phyloP scores from a whole-genome alignment of 2,888 invertebrate genomes.

The Acrobasis suavella region DNA sequence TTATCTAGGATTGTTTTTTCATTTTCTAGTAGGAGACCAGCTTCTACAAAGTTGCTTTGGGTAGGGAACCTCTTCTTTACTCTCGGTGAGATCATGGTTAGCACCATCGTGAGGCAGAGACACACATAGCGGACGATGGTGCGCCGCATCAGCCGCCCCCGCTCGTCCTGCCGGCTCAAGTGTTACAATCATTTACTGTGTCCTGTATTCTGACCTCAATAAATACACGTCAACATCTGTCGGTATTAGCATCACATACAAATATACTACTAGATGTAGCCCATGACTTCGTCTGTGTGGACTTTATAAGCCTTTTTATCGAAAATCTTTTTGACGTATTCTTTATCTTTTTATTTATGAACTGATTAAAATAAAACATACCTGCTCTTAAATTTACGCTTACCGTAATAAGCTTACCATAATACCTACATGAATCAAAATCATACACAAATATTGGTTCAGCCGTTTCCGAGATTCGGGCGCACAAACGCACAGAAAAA shows the following conservation, averaged over 20 bases:
- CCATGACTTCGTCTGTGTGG: no score
- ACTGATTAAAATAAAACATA: no score
- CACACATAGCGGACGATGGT: slow-evolving; percentile 93
- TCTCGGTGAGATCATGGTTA: slow-evolving; percentile 92
- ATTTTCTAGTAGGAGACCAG: slow-evolving; percentile 91
- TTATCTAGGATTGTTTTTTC: slow-evolving; percentile 90
- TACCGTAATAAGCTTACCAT: no score
- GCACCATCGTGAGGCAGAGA: slow-evolving; percentile 92
- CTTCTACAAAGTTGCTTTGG: slow-evolving; percentile 91
- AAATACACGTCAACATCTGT: not conserved
- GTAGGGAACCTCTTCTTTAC: slow-evolving; percentile 95
- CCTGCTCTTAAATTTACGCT: no score
- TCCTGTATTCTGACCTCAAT: slow-evolving; percentile 24
- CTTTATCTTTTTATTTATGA: no score
- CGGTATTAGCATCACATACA: not conserved
- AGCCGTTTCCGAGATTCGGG: no score
- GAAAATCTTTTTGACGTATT: no score
- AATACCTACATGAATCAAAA: no score
- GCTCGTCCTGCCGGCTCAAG: slow-evolving; percentile 84
- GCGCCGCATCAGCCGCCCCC: slow-evolving; percentile 90
- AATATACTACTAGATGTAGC: not conserved
- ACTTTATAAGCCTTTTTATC: no score
- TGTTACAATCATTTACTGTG: slow-evolving; percentile 30
- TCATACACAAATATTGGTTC: no score
- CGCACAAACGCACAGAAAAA: no score